Evolutionary conservation across 2,797 vertebrate species (phyloP), one percentile per base, ranked within the genome.

Genomic region (Bradypus variegatus): DNA sequence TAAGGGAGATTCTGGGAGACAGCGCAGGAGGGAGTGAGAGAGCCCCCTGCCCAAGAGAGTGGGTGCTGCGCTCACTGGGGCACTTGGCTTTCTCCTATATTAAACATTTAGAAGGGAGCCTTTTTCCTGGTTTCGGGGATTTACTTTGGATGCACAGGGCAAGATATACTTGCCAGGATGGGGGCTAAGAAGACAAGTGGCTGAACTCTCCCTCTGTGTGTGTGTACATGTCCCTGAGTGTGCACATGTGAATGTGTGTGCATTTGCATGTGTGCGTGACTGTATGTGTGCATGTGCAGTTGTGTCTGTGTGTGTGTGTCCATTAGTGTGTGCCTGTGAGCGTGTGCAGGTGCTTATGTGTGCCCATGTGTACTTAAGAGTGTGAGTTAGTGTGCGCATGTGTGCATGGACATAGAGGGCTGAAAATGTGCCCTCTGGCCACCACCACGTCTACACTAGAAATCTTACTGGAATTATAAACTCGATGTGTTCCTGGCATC

Each of bases 131-230:
- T 62, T 50, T 58, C 41, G 9, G 13, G 5, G 19, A n/a, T 11
- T 62, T 14, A 3, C 70, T n/a, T 69, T 23, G 38, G 16, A 50
- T 7, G 15, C 31, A 58, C 48, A 31, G 25, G 29, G 29, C 6
- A 23, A 25, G 14, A 2, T 58, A 1, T 1, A 11, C 2, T 33
- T 3, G 4, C 21, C 53, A 58, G 8, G 12, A 55, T 0, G 23
- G 69, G 9, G 53, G n/a, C 86, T 79, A 19, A 36, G 81, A 19
- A 85, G 78, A 41, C 64, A 41, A n/a, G 58, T 38, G 64, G 41
- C 64, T 58, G 13, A 2, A 41, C n/a, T 78, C 62, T 78, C 25
- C 23, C 18, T 16, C 41, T 41, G 15, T 38, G 25, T 16, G 13
- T 2, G 19, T 33, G 8, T 3, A 3, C 58, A 23, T 58, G 21